phyloP scores from a whole-genome alignment of 2,888 invertebrate genomes.

The Drosophila falleni region DNA sequence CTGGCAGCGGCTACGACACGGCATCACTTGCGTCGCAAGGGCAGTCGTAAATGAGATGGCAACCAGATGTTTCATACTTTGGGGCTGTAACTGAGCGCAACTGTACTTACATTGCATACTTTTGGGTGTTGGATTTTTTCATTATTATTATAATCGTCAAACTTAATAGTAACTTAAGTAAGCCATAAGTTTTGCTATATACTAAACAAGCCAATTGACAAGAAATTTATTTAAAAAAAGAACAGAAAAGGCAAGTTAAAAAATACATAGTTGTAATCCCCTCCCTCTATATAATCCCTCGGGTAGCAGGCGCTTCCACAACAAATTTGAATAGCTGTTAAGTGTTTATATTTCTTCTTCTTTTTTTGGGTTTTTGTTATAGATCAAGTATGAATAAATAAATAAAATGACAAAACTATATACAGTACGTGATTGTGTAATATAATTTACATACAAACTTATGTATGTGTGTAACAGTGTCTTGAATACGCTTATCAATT shows the following conservation, averaged over 20 bases:
- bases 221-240: slow-evolving; percentile 41
- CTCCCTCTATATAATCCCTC: background rate
- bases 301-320: slow-evolving; percentile 41
- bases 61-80: slow-evolving; percentile 37
- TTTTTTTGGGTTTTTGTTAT: slow-evolving; percentile 60
- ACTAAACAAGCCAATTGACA: slow-evolving; percentile 38
- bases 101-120: slow-evolving; percentile 47
- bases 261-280: slow-evolving; percentile 30
- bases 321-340: slow-evolving; percentile 31
- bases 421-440: slow-evolving; percentile 22
- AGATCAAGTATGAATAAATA: slow-evolving; percentile 64
- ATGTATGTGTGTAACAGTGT: slow-evolving; percentile 26
- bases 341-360: slow-evolving; percentile 37
- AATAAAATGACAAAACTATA: slow-evolving; percentile 43
- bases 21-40: slow-evolving; percentile 74
- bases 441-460: slow-evolving; percentile 26
- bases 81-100: slow-evolving; percentile 10
- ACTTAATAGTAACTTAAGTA: slow-evolving; percentile 29
- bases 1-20: slow-evolving; percentile 65
- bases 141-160: slow-evolving; percentile 8
- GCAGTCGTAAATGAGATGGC: slow-evolving; percentile 73
- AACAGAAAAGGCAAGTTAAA: slow-evolving; percentile 21
- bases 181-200: slow-evolving; percentile 28
- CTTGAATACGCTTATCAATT: slow-evolving; percentile 59
- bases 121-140: slow-evolving; percentile 40